These are phyloP conservation scores for Philopotamus ludificatus DNA, from an alignment of 1,140 invertebrate species.

Conservation along the genomic window DNA sequence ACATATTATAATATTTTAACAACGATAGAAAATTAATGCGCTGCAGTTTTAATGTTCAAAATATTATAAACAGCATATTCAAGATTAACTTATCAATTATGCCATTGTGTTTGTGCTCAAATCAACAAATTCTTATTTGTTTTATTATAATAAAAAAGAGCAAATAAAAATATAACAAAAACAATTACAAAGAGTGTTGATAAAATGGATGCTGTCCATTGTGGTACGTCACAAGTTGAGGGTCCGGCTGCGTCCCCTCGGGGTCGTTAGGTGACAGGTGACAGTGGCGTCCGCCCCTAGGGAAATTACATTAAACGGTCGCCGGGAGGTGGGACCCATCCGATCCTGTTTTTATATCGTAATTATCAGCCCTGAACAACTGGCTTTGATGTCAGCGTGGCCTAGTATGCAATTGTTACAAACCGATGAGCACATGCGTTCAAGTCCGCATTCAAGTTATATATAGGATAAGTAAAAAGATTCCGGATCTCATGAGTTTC, in stretches of 20 bases:
- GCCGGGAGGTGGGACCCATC: constrained; percentile 11
- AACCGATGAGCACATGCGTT: constrained; percentile 1
- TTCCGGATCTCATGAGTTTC: no score
- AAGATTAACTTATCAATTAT: no score
- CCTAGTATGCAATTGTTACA: not conserved
- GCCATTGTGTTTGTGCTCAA: no score
- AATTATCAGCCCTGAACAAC: constrained; percentile 25
- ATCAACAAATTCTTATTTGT: no score
- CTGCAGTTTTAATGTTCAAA: no score
- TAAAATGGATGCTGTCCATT: constrained; percentile 3
- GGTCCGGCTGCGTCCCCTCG: not conserved
- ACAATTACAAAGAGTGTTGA: not conserved
- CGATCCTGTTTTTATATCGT: constrained; percentile 33
- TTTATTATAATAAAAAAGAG: not conserved
- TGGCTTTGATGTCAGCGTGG: constrained; percentile 18
- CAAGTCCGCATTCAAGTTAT: no score
- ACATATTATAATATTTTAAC: no score
- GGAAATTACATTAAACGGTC: constrained; percentile 40
- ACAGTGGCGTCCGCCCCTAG: constrained; percentile 21
- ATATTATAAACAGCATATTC: no score
- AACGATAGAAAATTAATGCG: no score
- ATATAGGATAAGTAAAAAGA: no score
- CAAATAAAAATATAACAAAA: not conserved
- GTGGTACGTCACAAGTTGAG: not conserved
- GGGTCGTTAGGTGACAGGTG: constrained; percentile 39